phyloP scores from a whole-genome alignment of 2,797 vertebrate species.

The Discoglossus pictus region DNA sequence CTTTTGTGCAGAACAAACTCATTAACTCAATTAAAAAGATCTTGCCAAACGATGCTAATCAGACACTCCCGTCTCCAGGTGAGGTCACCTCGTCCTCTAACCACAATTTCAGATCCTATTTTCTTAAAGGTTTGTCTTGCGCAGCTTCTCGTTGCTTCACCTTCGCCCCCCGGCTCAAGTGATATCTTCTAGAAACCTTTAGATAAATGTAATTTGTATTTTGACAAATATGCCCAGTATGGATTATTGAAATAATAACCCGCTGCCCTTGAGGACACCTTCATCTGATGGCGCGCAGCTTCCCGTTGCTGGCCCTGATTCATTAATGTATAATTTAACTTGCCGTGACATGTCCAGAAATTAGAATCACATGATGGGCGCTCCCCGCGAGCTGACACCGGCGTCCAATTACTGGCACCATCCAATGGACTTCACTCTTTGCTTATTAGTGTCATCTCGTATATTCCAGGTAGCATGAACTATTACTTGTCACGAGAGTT shows the following conservation, averaged over 20 bases:
- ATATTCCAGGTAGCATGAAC: conserved; percentile 80
- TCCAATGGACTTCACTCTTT: conserved; percentile 77
- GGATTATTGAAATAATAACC: conserved; percentile 76
- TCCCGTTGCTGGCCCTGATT: conserved; percentile 77
- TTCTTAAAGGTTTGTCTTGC: too few species aligned
- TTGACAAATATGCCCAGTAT: conserved; percentile 70
- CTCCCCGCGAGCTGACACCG: too few species aligned
- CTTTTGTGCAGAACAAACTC: conserved; percentile 11
- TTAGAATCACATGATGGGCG: conserved; percentile 79
- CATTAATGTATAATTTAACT: conserved; percentile 78
- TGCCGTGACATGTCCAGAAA: conserved; percentile 73
- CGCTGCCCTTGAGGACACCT: conserved; percentile 76
- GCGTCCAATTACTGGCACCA: conserved; percentile 75
- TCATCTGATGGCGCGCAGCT: conserved; percentile 71
- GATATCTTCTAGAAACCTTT: conserved; percentile 44
- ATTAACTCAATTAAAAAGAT: conserved; percentile 6
- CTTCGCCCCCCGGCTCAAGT: not conserved
- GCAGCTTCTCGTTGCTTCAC: not conserved
- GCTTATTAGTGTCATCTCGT: conserved; percentile 87
- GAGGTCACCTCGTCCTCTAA: not conserved
- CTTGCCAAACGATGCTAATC: conserved; percentile 1
- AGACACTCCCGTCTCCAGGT: not conserved
- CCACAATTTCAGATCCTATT: not conserved
- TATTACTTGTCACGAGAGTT: conserved; percentile 82
- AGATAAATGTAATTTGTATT: conserved; percentile 63